Evolutionary conservation across 2,797 vertebrate species (phyloP).

Genomic region (Gambelia wislizenii): DNA sequence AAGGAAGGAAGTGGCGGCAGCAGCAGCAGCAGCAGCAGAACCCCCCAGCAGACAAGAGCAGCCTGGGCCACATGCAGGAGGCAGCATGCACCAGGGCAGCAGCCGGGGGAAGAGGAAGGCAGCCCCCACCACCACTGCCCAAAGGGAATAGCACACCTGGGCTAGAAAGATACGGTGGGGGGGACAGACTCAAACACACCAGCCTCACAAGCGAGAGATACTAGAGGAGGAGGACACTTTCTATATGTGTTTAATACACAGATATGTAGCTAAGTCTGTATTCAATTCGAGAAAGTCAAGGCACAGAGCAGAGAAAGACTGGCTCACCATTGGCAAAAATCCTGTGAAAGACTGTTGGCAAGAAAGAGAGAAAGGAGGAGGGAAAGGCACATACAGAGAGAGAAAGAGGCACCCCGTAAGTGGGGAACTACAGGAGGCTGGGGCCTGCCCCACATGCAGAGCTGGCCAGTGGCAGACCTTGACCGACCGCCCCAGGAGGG

Average conservation of each 20-base stretch:
- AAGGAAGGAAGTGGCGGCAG: no score
- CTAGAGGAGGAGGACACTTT: conserved; percentile 1
- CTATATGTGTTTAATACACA: neutral
- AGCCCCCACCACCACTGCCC: neutral
- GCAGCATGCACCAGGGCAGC: conserved; percentile 60
- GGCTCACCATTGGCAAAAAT: conserved; percentile 90
- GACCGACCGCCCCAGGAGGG: no score
- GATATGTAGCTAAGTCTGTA: conserved; percentile 30
- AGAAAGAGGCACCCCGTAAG: conserved; percentile 20
- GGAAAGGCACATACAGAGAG: neutral
- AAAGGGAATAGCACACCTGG: neutral
- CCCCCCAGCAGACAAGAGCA: conserved; percentile 25
- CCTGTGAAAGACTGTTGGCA: conserved; percentile 88
- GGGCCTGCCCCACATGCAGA: conserved; percentile 78
- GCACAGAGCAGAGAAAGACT: conserved; percentile 77
- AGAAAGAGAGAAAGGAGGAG: neutral
- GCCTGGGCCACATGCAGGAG: conserved; percentile 67
- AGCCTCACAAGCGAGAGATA: conserved; percentile 69
- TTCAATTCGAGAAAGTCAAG: conserved; percentile 60
- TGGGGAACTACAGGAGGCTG: conserved; percentile 82
- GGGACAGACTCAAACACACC: neutral
- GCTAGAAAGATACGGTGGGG: neutral
- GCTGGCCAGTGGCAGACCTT: conserved; percentile 12
- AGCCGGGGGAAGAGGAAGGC: neutral
- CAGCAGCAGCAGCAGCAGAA: conserved; percentile 18